Base-by-base conservation (phyloP, 2,113 vertebrate genomes). In the Haemorhous mexicanus region DNA sequence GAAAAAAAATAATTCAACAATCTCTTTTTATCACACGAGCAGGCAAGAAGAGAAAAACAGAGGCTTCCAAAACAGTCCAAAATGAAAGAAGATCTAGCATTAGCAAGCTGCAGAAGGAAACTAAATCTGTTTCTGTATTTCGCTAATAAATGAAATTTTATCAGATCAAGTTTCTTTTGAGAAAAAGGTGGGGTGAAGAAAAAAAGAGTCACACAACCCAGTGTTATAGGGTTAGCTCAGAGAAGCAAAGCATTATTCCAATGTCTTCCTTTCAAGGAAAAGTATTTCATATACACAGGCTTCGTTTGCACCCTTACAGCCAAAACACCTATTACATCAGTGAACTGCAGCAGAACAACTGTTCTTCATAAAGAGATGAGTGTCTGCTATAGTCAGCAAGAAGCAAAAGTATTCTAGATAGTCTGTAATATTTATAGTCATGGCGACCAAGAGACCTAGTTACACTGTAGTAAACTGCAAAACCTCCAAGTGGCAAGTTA, bases 181-280 rank as follows among this genome's bases (percentile, higher is more conserved):
- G 6, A 76, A 7, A 15, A 46, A 16, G 17, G 27, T 20, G 6
- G 6, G 4, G 28, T 18, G 6, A 7, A 3, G 15, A 19, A 20
- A 39, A 50, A 39, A 39, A 28, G 0, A 84, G 22, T 18, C 68
- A 84, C 41, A 84, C 23, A 90, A 68, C 2, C 7, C 41, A 89
- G 24, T 22, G 16, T 62, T 16, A 87, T 20, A 72, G 5, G 21
- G 75, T 64, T 87, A 49, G 18, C 46, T 72, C 75, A 59, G 61
- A 69, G 53, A 89, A 50, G 37, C 64, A 75, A 82, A 72, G 53
- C 5, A 1, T 81, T 86, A 88, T 23, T 64, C 63, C 68, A 10
- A 84, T 5, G 6, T 27, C 77, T 90, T 96, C 93, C 92, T 96
- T 96, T 94, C 90, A 96, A 94, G 95, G 92, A 95, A 96, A 97